phyloP scores from a whole-genome alignment of 2,888 invertebrate genomes.

The Tenthredo distinguenda region DNA sequence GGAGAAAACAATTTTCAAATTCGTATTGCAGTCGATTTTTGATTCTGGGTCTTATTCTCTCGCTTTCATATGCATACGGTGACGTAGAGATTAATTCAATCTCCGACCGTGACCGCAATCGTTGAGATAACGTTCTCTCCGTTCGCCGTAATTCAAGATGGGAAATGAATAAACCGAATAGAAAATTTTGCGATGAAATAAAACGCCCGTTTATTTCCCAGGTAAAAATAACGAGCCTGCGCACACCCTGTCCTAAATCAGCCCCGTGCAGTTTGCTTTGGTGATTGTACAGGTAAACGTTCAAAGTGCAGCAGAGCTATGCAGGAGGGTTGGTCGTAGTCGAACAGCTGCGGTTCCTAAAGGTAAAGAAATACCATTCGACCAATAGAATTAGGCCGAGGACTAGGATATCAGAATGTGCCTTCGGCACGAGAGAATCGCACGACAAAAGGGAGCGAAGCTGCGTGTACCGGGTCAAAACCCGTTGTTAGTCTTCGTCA shows the following conservation, averaged over 20 bases:
- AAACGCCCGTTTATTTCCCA: not conserved
- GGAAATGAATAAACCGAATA: not conserved
- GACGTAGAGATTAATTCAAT: not conserved
- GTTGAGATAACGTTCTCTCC: not conserved
- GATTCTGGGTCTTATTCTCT: too few relatives aligned
- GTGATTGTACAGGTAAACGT: conserved; percentile 37
- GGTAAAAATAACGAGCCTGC: not conserved
- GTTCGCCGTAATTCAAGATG: not conserved
- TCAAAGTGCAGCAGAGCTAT: not conserved
- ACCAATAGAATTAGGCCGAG: conserved; percentile 12
- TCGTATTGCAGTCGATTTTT: too few relatives aligned
- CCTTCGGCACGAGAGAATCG: not conserved
- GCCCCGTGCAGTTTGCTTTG: conserved; percentile 10
- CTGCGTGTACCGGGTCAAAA: not conserved
- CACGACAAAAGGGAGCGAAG: conserved; percentile 5
- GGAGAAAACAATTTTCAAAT: too few relatives aligned
- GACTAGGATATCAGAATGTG: not conserved
- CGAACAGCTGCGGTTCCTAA: conserved; percentile 11
- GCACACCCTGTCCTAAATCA: not conserved
- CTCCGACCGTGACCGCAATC: not conserved
- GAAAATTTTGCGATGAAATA: not conserved
- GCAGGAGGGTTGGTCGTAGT: not conserved
- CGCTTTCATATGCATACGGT: not conserved
- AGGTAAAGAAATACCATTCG: conserved; percentile 10
- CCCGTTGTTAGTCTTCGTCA: not conserved